Conservation (phyloP, 2,113 vertebrate genomes). For the Nansenia antarctica region DNA sequence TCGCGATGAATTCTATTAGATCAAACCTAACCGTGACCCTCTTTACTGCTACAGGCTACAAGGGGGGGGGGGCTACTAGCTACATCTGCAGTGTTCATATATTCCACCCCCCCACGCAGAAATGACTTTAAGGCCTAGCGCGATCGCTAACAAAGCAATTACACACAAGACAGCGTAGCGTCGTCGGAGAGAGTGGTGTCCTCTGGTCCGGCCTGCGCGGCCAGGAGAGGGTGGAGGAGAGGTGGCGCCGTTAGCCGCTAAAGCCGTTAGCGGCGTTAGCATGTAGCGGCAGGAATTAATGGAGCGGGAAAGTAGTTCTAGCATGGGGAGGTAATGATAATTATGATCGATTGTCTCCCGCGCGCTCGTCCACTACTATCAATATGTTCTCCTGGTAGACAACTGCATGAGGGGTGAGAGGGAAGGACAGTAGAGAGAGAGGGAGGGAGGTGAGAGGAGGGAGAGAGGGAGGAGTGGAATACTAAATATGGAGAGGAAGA, state of each 20-base stretch:
- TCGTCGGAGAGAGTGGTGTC: too few relatives aligned
- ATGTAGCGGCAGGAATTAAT: slow-evolving; percentile 59
- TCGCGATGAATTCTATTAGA: background rate
- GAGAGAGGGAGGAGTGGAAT: background rate
- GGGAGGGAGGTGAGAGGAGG: background rate
- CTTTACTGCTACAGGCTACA: slow-evolving; percentile 9
- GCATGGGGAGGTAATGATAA: slow-evolving; percentile 54
- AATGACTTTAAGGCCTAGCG: slow-evolving; percentile 54
- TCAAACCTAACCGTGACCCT: slow-evolving; percentile 1
- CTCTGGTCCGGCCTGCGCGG: slow-evolving; percentile 27
- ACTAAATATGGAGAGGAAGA: too few relatives aligned
- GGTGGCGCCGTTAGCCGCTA: slow-evolving; percentile 15
- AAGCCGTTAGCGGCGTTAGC: slow-evolving; percentile 16
- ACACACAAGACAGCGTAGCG: slow-evolving; percentile 47
- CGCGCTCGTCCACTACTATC: slow-evolving; percentile 51
- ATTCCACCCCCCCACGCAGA: slow-evolving; percentile 22
- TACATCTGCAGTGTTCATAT: slow-evolving; percentile 11
- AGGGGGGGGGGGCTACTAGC: too few relatives aligned
- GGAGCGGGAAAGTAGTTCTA: slow-evolving; percentile 67
- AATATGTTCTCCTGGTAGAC: slow-evolving; percentile 47
- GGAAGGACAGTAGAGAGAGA: background rate
- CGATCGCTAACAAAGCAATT: slow-evolving; percentile 63
- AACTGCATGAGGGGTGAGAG: slow-evolving; percentile 32
- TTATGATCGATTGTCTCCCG: slow-evolving; percentile 65
- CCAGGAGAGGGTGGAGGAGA: slow-evolving; percentile 47